These are phyloP conservation scores for Sesia bembeciformis DNA, from an alignment of 2,888 invertebrate species.

Conservation along the genomic window DNA sequence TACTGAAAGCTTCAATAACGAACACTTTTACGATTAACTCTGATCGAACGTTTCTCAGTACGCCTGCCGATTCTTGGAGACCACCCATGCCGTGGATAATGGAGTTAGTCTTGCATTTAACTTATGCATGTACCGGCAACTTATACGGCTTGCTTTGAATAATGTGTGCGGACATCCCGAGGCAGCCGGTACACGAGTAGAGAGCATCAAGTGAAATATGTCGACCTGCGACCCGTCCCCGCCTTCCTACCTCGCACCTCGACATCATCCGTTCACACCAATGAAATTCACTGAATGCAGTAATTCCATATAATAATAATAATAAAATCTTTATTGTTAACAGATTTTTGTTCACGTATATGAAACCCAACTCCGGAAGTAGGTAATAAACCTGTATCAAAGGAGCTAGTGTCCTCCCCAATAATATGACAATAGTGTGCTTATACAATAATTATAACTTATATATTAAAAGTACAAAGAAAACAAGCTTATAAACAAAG, in stretches of 20 bases:
- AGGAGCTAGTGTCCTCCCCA: no score
- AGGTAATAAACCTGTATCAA: no score
- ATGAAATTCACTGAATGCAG: no score
- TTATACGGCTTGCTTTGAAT: constrained; percentile 19
- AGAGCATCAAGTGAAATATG: constrained; percentile 10
- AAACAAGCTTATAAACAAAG: no score
- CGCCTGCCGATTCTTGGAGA: constrained; percentile 21
- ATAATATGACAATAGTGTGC: no score
- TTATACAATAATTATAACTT: no score
- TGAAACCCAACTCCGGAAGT: no score
- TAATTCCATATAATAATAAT: no score
- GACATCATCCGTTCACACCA: no score
- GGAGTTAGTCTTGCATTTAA: constrained; percentile 26
- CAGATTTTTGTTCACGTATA: no score
- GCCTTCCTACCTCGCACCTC: not conserved
- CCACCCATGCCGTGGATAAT: constrained; percentile 40
- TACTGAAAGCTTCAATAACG: not conserved
- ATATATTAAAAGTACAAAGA: no score
- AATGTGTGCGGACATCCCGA: constrained; percentile 9
- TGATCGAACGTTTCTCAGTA: not conserved
- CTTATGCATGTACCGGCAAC: constrained; percentile 26
- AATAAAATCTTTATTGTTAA: no score
- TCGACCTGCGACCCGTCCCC: constrained; percentile 17
- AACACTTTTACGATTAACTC: not conserved
- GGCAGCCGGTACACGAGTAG: constrained; percentile 8